A percentile compares a stretch with the other conserved stretches of the same genome.
phyloP scores from a whole-genome alignment of 2,888 invertebrate genomes.

The Poecilus cupreus region DNA sequence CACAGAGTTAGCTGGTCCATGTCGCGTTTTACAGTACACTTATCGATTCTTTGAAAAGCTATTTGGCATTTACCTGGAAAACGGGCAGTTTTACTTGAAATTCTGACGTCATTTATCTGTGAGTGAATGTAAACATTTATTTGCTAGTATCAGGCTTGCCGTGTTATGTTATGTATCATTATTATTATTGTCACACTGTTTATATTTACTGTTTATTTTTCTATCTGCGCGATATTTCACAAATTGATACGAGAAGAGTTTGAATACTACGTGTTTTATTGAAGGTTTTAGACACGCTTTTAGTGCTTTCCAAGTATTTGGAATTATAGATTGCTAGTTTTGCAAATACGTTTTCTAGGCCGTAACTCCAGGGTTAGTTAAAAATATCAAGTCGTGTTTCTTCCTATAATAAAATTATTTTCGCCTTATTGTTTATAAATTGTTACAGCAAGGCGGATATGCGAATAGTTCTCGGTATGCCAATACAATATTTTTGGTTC shows the following conservation, averaged over 20 bases:
- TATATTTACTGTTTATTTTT: conserved; percentile 32
- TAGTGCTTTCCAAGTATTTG: not conserved
- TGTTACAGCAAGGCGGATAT: no score
- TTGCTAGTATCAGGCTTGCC: not conserved
- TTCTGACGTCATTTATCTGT: conserved; percentile 47
- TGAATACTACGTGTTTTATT: not conserved
- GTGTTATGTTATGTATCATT: conserved; percentile 28
- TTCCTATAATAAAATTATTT: conserved; percentile 20
- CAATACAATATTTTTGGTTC: not conserved
- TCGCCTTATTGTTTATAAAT: conserved; percentile 3
- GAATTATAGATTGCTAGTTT: not conserved
- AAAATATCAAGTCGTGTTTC: conserved; percentile 6
- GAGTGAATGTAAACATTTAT: conserved; percentile 39
- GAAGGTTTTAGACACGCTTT: not conserved
- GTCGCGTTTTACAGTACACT: conserved; percentile 1
- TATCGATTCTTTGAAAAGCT: conserved; percentile 43
- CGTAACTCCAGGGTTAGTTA: conserved; percentile 23
- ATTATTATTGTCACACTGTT: conserved; percentile 25
- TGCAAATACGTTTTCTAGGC: conserved; percentile 19
- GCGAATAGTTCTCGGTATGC: not conserved
- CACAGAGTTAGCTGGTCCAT: conserved; percentile 1
- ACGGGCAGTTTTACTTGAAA: conserved; percentile 43
- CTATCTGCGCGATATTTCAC: not conserved
- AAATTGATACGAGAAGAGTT: not conserved
- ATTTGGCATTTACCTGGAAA: conserved; percentile 44